Evolutionary conservation across 2,797 vertebrate species (phyloP).

Genomic region (Eupleurogrammus muticus): DNA sequence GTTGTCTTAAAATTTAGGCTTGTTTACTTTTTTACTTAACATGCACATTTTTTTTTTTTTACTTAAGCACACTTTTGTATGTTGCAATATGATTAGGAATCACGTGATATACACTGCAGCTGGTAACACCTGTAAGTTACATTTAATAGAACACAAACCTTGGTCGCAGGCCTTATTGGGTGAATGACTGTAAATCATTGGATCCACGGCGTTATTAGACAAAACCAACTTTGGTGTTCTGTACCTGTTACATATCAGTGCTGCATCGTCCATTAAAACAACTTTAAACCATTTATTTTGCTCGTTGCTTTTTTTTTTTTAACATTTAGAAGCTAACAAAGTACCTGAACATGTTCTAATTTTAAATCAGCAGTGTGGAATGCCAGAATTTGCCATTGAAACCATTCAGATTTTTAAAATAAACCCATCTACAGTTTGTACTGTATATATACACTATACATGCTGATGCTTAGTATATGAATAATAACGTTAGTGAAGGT

Average conservation of each 20-base stretch:
- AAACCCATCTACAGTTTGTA: no score
- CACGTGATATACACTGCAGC: constrained; percentile 24
- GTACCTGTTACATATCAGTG: constrained; percentile 66
- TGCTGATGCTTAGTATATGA: no score
- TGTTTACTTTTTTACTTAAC: constrained; percentile 57
- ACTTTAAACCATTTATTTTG: constrained; percentile 27
- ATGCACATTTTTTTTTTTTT: constrained; percentile 46
- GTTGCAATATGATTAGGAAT: constrained; percentile 13
- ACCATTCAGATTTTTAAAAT: no score
- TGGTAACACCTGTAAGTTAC: constrained; percentile 48
- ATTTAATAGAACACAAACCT: constrained; percentile 31
- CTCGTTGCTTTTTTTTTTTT: constrained; percentile 11
- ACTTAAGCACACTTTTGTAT: constrained; percentile 46
- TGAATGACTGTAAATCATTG: constrained; percentile 33
- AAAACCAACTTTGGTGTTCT: constrained; percentile 51
- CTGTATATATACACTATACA: no score
- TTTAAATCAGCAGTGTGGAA: not conserved
- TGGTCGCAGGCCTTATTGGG: constrained; percentile 13
- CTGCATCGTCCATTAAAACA: constrained; percentile 67
- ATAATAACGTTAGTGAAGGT: no score
- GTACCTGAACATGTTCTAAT: not conserved
- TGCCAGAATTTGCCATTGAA: no score
- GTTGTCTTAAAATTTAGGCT: constrained; percentile 43
- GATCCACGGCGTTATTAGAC: constrained; percentile 20
- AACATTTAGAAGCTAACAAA: not conserved